Evolutionary conservation across 2,888 invertebrate species (phyloP), one percentile per base, ranked within the genome.

Genomic region (Dryococelus australis): DNA sequence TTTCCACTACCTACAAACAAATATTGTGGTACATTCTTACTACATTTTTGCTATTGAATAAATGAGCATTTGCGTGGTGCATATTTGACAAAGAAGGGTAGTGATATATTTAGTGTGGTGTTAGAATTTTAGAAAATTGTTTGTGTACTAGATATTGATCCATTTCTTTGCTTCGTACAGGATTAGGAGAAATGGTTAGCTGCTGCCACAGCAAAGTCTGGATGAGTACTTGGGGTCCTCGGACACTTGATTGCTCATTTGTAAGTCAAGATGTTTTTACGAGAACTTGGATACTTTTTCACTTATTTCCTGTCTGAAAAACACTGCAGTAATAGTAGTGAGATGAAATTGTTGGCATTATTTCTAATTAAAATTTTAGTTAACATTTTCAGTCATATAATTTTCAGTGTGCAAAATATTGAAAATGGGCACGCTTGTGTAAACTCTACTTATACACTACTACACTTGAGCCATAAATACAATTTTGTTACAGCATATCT

Each of bases 141-240:
- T 51, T 12, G 65, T 65, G 65, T 65, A 65, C 65, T n/a, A 65
- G 65, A n/a, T n/a, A 65, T 12, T 65, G 65, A 65, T 65, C 65
- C 8, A 20, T 65, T 20, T 65, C 65, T 65, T 65, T 65, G 65
- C 65, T 65, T 65, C 24, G n/a, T 65, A 65, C 65, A 65, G 65
- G 65, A 20, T 65, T 24, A 65, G 65, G 65, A 65, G 65, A n/a
- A 24, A 65, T 65, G 65, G 65, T n/a, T 65, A n/a, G 65, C 65
- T 65, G 65, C n/a, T n/a, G 20, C 65, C 65, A n/a, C 65, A 65
- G 65, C 65, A 65, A 65, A n/a, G n/a, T 65, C 65, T 65, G 65
- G 65, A 65, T 65, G 65, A 65, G 65, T 65, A 65, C 65, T 65
- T 65, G 65, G 47, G 65, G 20, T 65, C 65, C n/a, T 20, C 65